Evolutionary conservation across 2,113 vertebrate genomes (phyloP).

Genomic region (Pterocles gutturalis): DNA sequence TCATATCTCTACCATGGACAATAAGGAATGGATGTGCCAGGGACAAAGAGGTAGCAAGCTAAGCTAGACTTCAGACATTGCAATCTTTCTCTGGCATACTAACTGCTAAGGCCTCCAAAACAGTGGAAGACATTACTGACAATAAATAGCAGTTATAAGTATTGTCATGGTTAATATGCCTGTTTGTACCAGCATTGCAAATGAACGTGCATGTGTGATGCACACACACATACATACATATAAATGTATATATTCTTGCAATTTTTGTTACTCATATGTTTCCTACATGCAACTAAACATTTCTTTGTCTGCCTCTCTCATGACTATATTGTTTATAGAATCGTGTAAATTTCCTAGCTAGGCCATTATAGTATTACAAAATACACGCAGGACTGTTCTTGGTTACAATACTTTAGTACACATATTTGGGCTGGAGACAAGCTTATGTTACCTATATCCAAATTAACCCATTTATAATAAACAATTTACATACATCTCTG

Average conservation of each 20-base stretch:
- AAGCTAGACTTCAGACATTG: not conserved
- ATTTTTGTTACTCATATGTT: not conserved
- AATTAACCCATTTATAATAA: not conserved
- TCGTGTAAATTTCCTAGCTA: not conserved
- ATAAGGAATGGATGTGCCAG: not conserved
- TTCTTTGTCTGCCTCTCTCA: not conserved
- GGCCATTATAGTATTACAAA: not conserved
- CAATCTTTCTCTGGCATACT: not conserved
- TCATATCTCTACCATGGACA: not conserved
- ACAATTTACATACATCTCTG: not conserved
- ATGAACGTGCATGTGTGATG: not conserved
- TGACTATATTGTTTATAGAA: not conserved
- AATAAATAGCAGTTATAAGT: not conserved
- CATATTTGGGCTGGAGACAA: not conserved
- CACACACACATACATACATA: not conserved
- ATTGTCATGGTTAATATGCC: not conserved
- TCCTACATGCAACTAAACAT: not conserved
- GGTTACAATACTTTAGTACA: not conserved
- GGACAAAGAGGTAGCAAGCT: not conserved
- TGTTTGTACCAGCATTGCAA: not conserved
- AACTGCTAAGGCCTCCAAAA: not conserved
- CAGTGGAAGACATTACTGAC: not conserved
- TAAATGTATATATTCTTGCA: not conserved
- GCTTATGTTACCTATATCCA: not conserved
- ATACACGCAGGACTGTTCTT: not conserved